Conservation (phyloP, 37 sponge, comb jelly and placozoan species). For the Beroe ovata region DNA sequence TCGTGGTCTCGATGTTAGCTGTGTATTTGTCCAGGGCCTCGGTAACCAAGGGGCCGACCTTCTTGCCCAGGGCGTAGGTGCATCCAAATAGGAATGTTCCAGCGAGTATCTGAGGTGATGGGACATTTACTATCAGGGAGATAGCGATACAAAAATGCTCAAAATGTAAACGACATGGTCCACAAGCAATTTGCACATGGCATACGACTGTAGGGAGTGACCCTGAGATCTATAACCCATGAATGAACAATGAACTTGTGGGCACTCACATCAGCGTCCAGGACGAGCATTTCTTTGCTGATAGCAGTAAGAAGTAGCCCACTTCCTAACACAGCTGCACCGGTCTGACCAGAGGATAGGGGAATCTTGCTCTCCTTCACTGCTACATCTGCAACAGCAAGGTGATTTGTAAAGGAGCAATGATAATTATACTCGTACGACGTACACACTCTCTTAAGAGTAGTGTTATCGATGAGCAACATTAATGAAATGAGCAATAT, state of each 20-base stretch:
- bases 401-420: too few species aligned
- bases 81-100: constrained; percentile 25
- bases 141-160: too few species aligned
- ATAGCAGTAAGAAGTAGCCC: constrained; percentile 4
- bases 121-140: too few species aligned
- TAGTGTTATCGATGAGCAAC: too few species aligned
- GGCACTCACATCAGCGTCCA: constrained; percentile 44
- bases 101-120: constrained; percentile 19
- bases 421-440: too few species aligned
- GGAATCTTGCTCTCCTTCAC: constrained; percentile 40
- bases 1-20: constrained; percentile 32
- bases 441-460: too few species aligned
- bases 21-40: constrained; percentile 51
- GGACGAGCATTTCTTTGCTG: constrained; percentile 65
- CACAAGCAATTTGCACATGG: too few species aligned
- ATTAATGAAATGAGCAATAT: too few species aligned
- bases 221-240: too few species aligned
- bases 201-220: too few species aligned
- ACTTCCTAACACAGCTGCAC: neutral
- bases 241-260: too few species aligned
- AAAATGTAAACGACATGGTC: too few species aligned
- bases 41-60: constrained; percentile 24
- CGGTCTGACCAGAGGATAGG: constrained; percentile 32
- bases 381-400: constrained; percentile 41
- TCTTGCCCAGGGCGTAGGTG: constrained; percentile 42